Evolutionary conservation across 2,888 invertebrate genomes (phyloP), one percentile per base, ranked within the genome.

Genomic region (Strigamia maritima): DNA sequence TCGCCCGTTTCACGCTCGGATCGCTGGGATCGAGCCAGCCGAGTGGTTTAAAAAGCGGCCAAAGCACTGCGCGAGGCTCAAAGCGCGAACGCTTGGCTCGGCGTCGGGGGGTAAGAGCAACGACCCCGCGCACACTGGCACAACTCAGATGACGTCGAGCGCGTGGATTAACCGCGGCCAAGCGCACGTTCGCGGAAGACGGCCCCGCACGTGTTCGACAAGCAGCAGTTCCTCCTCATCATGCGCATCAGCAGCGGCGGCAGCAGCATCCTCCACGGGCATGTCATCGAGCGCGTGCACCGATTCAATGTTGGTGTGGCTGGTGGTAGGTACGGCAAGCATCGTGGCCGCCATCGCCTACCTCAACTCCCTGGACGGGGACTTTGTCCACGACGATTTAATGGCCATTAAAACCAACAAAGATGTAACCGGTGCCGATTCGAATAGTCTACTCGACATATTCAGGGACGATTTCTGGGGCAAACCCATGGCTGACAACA

Each of bases 391-490:
- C 87, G 94, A 94, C 85, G 94, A 95, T 85, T 90, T 94, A 82
- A 93, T 93, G 80, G 94, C 94, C 44, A 91, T 94, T 82, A 91
- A 91, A 84, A 89, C 91, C 81, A 95, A 94, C 86, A 90, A 90
- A 84, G 94, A 95, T 86, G 93, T 92, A 0, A 88, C 89, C 78
- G 81, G 60, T 28, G 79, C 40, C 49, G 54, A 76, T 10, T 91
- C 89, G 81, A 87, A 90, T 38, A 16, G 26, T 70, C 86, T 92
- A 83, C 84, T 87, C 81, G 89, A 89, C 83, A 88, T 92, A 83
- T 90, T 93, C 84, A 87, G 88, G 83, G 92, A 94, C 85, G 95
- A 95, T 87, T 95, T 94, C 86, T 95, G 94, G 95, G 94, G 94
- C n/a, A 92, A 91, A 79, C 91, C 93, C 40, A 93, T 95, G 92